Percentiles rank a stretch among this genome's conserved stretches.
Evolutionary conservation across 2,113 vertebrate species (phyloP).

Genomic region (Cyphomyrus discorhynchus): DNA sequence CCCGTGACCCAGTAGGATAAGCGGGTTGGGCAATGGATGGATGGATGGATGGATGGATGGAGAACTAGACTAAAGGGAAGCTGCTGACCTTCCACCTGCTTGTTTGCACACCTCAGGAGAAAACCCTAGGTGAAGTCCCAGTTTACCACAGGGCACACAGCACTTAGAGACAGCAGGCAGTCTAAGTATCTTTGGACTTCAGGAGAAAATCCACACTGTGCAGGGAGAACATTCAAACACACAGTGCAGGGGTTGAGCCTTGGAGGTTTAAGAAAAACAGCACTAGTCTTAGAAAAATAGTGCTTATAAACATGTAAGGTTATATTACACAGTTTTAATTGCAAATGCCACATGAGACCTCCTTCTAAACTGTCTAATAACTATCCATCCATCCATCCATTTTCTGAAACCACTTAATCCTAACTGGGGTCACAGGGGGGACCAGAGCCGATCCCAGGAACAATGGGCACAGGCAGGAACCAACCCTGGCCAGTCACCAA

Average conservation of each 20-base stretch:
- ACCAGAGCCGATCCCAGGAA: no score
- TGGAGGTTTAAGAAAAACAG: not conserved
- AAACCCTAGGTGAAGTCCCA: not conserved
- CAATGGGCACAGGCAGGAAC: no score
- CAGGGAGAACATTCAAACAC: not conserved
- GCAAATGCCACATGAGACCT: not conserved
- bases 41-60: no score
- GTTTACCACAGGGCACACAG: not conserved
- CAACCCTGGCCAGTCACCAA: no score
- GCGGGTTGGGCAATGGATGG: no score
- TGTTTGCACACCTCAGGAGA: not conserved
- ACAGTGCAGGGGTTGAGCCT: not conserved
- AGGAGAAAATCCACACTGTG: not conserved
- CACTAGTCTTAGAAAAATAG: not conserved
- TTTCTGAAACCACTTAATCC: no score
- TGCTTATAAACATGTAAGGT: not conserved
- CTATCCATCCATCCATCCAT: not conserved
- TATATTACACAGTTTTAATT: not conserved
- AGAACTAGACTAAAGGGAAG: not conserved
- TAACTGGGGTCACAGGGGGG: no score
- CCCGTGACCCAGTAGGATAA: no score
- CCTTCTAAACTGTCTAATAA: not conserved
- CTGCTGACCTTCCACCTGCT: not conserved
- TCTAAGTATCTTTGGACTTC: not conserved
- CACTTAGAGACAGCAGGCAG: not conserved